phyloP scores from a whole-genome alignment of 92 coral and sea anemone genomes.

The Ricordea florida region DNA sequence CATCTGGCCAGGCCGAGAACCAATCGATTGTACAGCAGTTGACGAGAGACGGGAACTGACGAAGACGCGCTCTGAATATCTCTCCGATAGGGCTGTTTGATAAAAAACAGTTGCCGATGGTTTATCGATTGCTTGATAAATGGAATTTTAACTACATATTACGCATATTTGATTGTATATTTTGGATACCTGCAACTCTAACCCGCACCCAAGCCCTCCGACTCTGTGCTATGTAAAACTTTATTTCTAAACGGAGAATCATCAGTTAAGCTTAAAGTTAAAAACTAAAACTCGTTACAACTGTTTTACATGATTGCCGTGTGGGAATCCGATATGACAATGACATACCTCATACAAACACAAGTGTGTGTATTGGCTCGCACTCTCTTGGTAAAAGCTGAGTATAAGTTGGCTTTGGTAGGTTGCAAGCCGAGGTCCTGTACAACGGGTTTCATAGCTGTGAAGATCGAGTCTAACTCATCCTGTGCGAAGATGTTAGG shows the following conservation, averaged over 20 bases:
- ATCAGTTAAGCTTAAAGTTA: too few relatives aligned
- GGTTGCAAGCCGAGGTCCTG: conserved; percentile 94
- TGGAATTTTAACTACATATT: not conserved
- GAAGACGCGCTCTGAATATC: conserved; percentile 97
- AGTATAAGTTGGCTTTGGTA: conserved; percentile 94
- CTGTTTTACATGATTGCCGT: too few relatives aligned
- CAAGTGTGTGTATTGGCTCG: conserved; percentile 91
- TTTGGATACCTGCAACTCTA: too few relatives aligned
- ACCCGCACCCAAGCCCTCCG: too few relatives aligned
- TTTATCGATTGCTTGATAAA: not conserved
- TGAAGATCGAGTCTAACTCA: conserved; percentile 91
- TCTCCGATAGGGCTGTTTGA: conserved; percentile 96
- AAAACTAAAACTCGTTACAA: too few relatives aligned
- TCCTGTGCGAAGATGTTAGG: conserved; percentile 95
- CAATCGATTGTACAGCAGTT: conserved; percentile 99
- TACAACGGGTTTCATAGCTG: conserved; percentile 93
- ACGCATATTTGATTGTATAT: too few relatives aligned
- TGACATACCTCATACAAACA: conserved; percentile 94
- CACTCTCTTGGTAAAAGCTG: conserved; percentile 94
- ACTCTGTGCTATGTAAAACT: too few relatives aligned
- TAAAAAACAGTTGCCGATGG: not conserved
- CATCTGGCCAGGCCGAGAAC: conserved; percentile 99
- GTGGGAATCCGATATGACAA: not conserved
- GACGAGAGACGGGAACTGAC: conserved; percentile 98
- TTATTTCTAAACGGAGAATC: too few relatives aligned